phyloP scores from a whole-genome alignment of 2,888 invertebrate species.

The Ophion obscuratus region DNA sequence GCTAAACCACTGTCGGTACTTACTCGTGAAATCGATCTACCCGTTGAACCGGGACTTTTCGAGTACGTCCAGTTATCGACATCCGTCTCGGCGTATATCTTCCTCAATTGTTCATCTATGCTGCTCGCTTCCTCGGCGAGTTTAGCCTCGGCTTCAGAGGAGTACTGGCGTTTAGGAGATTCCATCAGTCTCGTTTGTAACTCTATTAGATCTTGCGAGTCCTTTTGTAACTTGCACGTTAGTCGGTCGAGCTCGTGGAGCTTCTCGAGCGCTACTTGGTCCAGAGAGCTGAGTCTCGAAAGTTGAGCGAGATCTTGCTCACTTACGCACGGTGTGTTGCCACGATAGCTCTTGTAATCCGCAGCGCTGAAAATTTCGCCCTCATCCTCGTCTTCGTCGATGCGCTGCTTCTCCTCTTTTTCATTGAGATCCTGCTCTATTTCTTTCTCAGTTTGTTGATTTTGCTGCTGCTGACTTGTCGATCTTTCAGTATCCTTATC shows the following conservation, averaged over 20 bases:
- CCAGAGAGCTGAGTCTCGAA: slow-evolving; percentile 90
- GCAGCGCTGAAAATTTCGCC: slow-evolving; percentile 90
- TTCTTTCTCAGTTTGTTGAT: slow-evolving; percentile 71
- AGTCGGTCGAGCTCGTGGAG: slow-evolving; percentile 91
- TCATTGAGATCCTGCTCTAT: slow-evolving; percentile 66
- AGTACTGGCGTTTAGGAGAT: slow-evolving; percentile 85
- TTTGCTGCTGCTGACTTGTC: slow-evolving; percentile 40
- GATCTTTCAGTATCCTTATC: slow-evolving; percentile 73
- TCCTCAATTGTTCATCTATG: slow-evolving; percentile 89
- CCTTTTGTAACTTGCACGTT: slow-evolving; percentile 91
- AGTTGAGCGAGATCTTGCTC: slow-evolving; percentile 92
- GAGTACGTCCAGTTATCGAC: slow-evolving; percentile 89
- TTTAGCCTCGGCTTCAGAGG: slow-evolving; percentile 86
- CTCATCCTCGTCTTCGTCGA: slow-evolving; percentile 85
- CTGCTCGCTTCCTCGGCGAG: slow-evolving; percentile 88
- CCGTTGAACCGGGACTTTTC: slow-evolving; percentile 86
- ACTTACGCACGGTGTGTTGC: slow-evolving; percentile 90
- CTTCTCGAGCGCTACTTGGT: slow-evolving; percentile 91
- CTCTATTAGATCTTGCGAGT: slow-evolving; percentile 91
- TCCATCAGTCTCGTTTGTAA: slow-evolving; percentile 89
- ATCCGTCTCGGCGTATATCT: slow-evolving; percentile 88
- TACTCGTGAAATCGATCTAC: slow-evolving; percentile 81
- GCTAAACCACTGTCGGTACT: slow-evolving; percentile 86
- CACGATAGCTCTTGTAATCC: slow-evolving; percentile 92
- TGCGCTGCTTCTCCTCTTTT: slow-evolving; percentile 62